phyloP scores from a whole-genome alignment of 2,888 invertebrate species.

The Conomelus anceps region DNA sequence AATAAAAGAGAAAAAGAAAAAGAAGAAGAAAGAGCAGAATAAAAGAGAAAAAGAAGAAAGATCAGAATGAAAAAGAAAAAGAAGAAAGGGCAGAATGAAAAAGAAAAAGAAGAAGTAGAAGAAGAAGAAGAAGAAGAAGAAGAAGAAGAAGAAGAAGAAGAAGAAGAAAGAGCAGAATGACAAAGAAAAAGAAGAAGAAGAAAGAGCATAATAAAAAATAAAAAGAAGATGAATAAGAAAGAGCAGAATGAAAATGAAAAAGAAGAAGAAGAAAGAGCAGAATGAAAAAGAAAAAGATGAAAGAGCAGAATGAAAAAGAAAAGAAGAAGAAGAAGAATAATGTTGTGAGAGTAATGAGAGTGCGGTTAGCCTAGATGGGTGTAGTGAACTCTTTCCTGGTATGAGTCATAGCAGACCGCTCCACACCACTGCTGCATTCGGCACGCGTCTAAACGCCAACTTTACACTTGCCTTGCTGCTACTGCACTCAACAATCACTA shows the following conservation, averaged over 20 bases:
- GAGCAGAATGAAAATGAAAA: not conserved
- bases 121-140: not conserved
- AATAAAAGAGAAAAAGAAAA: not conserved
- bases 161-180: too few species aligned
- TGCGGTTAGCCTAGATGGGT: not conserved
- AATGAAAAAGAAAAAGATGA: not conserved
- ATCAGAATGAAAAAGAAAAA: not conserved
- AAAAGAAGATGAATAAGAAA: not conserved
- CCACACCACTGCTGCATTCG: too few species aligned
- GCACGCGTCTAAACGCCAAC: too few species aligned
- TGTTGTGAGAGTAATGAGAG: not conserved
- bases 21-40: not conserved
- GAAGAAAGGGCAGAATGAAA: not conserved
- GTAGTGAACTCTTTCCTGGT: not conserved
- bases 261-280: not conserved
- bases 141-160: too few species aligned
- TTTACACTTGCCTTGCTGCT: too few species aligned
- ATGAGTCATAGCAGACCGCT: not conserved
- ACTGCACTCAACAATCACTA: too few species aligned
- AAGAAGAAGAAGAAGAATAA: not conserved
- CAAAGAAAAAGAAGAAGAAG: too few species aligned
- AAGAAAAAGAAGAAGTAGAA: not conserved
- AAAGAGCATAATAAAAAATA: not conserved
- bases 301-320: not conserved
- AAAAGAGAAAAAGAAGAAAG: not conserved